Evolutionary conservation across 2,113 vertebrate species (phyloP).

Genomic region (Tamias sibiricus): DNA sequence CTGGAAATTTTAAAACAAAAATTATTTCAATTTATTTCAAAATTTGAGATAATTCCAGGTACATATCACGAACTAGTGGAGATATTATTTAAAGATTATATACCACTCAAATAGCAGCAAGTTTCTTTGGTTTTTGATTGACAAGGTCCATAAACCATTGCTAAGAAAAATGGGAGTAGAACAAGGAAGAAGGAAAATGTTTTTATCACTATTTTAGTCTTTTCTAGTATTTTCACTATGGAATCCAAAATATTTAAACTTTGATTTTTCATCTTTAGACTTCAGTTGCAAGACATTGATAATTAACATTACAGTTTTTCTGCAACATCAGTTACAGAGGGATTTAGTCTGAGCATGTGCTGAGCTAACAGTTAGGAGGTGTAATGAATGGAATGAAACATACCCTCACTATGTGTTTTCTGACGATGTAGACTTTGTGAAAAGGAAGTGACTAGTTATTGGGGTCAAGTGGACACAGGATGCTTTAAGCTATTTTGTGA

Average conservation of each 20-base stretch:
- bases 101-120: neutral
- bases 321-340: neutral
- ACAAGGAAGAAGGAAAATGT: neutral
- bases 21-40: too few relatives aligned
- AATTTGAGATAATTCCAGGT: neutral
- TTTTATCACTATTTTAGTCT: conserved; percentile 31
- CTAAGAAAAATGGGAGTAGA: neutral
- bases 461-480: neutral
- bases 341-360: conserved; percentile 32
- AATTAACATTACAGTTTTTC: conserved; percentile 25
- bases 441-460: neutral
- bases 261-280: conserved; percentile 51
- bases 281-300: neutral
- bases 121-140: conserved; percentile 34
- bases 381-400: neutral
- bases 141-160: neutral
- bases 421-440: neutral
- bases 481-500: neutral
- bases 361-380: neutral
- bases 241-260: conserved; percentile 63
- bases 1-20: neutral
- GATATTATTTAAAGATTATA: neutral
- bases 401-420: neutral
- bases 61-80: neutral
- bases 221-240: neutral